Base-by-base conservation (phyloP, 2,888 invertebrate species). In the Limnephilus lunatus region DNA sequence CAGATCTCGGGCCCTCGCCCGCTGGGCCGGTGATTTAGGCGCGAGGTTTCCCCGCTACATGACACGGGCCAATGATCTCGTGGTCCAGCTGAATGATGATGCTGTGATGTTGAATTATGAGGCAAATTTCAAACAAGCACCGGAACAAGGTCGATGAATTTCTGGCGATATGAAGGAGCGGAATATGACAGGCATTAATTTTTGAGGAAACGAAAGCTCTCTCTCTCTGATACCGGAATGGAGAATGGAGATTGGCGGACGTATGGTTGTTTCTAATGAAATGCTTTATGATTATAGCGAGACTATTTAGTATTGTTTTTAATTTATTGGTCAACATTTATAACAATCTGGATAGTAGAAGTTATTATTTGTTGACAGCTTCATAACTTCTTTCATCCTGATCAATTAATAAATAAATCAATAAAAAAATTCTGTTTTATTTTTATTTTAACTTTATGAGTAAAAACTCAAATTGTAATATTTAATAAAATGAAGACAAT, bases 11-110 rank as follows among this genome's bases (percentile, higher is more conserved):
- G 14, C 44, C 82, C 81, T 81, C 87, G 44, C 92, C 92, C 82
- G 92, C 91, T 90, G 92, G n/a, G 92, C 68, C 48, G 85, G 81
- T 92, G 92, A 92, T 92, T 92, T 92, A 92, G 80, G 81, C 87
- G 90, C 53, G 81, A 82, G 91, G 91, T 92, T 91, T 85, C 85
- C 90, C 68, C 91, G 35, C 87, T 88, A 91, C 91, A 87, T n/a
- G 91, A 92, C 91, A 92, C 53, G 85, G 88, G 88, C 88, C 88
- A 80, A 80, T 89, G 91, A 80, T 91, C 87, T 87, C 44, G 44
- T 87, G 87, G 87, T 87, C 81, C 91, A 81, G 88, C 88, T 89
- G 88, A 89, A 89, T 89, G 88, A 89, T 89, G 88, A 80, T 81
- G 81, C 53, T n/a, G 39, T 44, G 91, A 91, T 88, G 81, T 31